A percentile compares a stretch with the other conserved stretches of the same genome.
Evolutionary conservation across 1,140 invertebrate genomes (phyloP).

Genomic region (Drosophila biarmipes): DNA sequence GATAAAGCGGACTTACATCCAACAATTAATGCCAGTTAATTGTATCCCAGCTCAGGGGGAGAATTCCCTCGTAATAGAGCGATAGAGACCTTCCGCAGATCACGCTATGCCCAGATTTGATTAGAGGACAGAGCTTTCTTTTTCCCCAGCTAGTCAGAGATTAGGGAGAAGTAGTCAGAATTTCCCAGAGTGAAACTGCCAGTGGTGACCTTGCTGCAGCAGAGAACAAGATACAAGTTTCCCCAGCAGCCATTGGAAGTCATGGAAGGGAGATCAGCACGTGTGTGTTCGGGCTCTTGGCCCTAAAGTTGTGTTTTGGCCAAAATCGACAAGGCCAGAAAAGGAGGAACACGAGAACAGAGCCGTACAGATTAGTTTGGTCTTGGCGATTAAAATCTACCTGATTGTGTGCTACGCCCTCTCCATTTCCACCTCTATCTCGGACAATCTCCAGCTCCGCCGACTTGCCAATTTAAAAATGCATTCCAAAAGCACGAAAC

Average conservation of each 20-base stretch:
- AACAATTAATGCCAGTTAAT: slow-evolving; percentile 35
- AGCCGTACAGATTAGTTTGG: slow-evolving; percentile 74
- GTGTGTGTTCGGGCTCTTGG: slow-evolving; percentile 44
- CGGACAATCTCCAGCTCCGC: slow-evolving; percentile 24
- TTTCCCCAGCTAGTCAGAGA: slow-evolving; percentile 38
- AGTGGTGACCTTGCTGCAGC: slow-evolving; percentile 39
- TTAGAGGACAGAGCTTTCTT: slow-evolving; percentile 31
- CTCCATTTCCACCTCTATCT: slow-evolving; percentile 2
- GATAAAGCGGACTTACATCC: slow-evolving; percentile 22
- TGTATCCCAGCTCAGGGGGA: slow-evolving; percentile 2
- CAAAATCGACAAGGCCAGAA: slow-evolving; percentile 57
- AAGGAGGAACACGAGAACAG: slow-evolving; percentile 51
- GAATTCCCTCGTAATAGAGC: slow-evolving; percentile 7
- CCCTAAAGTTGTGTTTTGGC: slow-evolving; percentile 47
- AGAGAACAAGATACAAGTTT: slow-evolving; percentile 14
- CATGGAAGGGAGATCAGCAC: slow-evolving; percentile 55
- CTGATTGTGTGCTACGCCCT: slow-evolving; percentile 72
- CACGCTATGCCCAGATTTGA: slow-evolving; percentile 39
- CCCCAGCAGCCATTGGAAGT: slow-evolving; percentile 14
- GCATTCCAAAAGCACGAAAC: slow-evolving; percentile 77
- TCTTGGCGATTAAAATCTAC: slow-evolving; percentile 72
- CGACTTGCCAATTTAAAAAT: slow-evolving; percentile 60
- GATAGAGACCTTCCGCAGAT: slow-evolving; percentile 1
- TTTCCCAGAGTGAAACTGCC: slow-evolving; percentile 41
- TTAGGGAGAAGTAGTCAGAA: slow-evolving; percentile 18